Conservation (phyloP, 2,888 invertebrate species). For the Leistus spinibarbis region DNA sequence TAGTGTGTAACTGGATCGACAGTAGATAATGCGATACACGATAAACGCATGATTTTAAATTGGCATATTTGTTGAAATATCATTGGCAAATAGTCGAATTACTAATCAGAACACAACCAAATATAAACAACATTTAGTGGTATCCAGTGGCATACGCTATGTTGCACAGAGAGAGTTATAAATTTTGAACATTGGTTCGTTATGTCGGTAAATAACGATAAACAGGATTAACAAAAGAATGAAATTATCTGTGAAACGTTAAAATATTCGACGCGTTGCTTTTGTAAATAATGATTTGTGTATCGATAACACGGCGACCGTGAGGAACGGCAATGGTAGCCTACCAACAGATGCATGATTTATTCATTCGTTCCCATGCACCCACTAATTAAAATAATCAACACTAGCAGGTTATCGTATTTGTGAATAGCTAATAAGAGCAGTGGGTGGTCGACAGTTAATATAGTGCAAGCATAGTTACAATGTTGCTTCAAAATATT, state of each 20-base stretch:
- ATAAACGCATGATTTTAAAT: too few species aligned
- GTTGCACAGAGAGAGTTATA: neutral
- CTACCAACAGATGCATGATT: neutral
- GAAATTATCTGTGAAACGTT: constrained; percentile 35
- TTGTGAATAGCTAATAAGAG: too few species aligned
- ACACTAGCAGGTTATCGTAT: neutral
- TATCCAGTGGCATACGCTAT: neutral
- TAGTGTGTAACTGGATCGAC: too few species aligned
- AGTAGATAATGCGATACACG: too few species aligned
- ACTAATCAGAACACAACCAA: constrained; percentile 27
- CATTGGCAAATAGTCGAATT: constrained; percentile 25
- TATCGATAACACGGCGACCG: neutral
- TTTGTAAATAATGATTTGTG: constrained; percentile 29
- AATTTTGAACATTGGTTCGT: constrained; percentile 1
- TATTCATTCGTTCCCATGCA: constrained; percentile 5
- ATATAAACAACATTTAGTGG: constrained; percentile 12
- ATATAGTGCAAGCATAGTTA: too few species aligned
- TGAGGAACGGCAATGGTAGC: neutral
- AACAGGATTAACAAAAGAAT: constrained; percentile 27
- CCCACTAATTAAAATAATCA: constrained; percentile 3
- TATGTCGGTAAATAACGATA: constrained; percentile 29
- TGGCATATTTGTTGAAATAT: constrained; percentile 3
- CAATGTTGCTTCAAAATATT: too few species aligned
- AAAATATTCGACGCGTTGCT: constrained; percentile 20
- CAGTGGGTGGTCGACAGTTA: too few species aligned